Evolutionary conservation across 2,113 vertebrate species (phyloP).

Genomic region (Ciconia stormi): DNA sequence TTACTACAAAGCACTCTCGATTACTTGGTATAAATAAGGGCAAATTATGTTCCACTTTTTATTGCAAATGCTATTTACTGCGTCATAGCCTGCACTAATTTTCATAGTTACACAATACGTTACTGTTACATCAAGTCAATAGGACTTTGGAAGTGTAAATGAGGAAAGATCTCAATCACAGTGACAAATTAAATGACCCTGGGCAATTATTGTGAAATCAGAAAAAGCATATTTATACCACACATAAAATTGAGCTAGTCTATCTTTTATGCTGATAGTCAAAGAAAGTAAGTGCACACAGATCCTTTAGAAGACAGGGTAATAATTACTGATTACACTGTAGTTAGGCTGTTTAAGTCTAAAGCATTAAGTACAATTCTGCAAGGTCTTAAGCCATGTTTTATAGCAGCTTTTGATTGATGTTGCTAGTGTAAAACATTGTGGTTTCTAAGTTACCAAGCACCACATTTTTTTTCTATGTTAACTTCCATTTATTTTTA

Average conservation of each 20-base stretch:
- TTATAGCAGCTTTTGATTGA: not conserved
- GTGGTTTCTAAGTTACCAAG: slow-evolving; percentile 14
- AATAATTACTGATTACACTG: slow-evolving; percentile 28
- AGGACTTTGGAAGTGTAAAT: slow-evolving; percentile 36
- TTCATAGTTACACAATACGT: not conserved
- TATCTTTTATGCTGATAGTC: not conserved
- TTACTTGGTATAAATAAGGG: not conserved
- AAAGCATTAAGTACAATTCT: not conserved
- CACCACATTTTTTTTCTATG: not conserved
- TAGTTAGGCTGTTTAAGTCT: not conserved
- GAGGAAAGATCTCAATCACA: slow-evolving; percentile 34
- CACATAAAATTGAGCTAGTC: not conserved
- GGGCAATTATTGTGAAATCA: not conserved
- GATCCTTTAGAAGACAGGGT: not conserved
- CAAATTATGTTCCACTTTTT: not conserved
- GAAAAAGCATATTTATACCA: not conserved
- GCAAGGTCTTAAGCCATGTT: not conserved
- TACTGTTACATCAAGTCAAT: not conserved
- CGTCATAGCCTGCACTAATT: not conserved
- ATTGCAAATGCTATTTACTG: not conserved
- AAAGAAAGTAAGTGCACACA: not conserved
- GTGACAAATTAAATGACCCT: not conserved
- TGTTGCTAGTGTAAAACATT: not conserved
- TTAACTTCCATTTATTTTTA: slow-evolving; percentile 17
- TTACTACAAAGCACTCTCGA: not conserved